These are phyloP conservation scores for Limulus polyphemus DNA, from an alignment of 2,888 invertebrate species.

Conservation along the genomic window DNA sequence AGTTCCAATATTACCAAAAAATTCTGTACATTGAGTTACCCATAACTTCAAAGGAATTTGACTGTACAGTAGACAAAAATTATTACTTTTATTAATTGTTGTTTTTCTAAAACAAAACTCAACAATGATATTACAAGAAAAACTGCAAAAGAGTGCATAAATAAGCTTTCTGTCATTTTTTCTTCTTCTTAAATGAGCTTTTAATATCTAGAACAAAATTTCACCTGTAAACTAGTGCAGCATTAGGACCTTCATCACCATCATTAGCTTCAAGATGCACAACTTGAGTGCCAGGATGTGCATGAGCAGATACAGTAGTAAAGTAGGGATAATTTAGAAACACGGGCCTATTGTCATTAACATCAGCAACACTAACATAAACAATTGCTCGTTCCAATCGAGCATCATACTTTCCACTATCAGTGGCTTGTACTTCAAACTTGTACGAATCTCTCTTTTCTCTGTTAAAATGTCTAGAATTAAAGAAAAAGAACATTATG, in stretches of 20 bases:
- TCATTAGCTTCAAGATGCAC: slow-evolving; percentile 69
- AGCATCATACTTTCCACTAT: slow-evolving; percentile 75
- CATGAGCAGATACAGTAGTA: slow-evolving; percentile 60
- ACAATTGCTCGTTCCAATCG: slow-evolving; percentile 69
- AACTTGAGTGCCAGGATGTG: slow-evolving; percentile 69
- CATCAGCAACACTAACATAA: slow-evolving; percentile 68
- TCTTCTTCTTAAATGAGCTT: too few species aligned
- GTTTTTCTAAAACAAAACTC: too few species aligned
- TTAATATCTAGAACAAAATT: too few species aligned
- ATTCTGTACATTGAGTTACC: too few species aligned
- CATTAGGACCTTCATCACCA: slow-evolving; percentile 68
- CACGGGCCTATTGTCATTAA: slow-evolving; percentile 83
- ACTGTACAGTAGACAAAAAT: too few species aligned
- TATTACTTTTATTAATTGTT: too few species aligned
- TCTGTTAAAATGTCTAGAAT: slow-evolving; percentile 62
- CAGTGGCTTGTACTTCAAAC: slow-evolving; percentile 83
- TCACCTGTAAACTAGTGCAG: slow-evolving; percentile 25
- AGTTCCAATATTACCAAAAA: too few species aligned
- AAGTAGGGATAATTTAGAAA: slow-evolving; percentile 77
- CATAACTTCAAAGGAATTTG: too few species aligned
- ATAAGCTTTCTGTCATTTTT: too few species aligned
- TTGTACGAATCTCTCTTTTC: slow-evolving; percentile 66
- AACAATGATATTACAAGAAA: too few species aligned
- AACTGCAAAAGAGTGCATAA: too few species aligned
- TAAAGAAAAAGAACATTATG: too few species aligned